phyloP scores from a whole-genome alignment of 35 echinoderm and acorn worm species.

The Lytechinus pictus region DNA sequence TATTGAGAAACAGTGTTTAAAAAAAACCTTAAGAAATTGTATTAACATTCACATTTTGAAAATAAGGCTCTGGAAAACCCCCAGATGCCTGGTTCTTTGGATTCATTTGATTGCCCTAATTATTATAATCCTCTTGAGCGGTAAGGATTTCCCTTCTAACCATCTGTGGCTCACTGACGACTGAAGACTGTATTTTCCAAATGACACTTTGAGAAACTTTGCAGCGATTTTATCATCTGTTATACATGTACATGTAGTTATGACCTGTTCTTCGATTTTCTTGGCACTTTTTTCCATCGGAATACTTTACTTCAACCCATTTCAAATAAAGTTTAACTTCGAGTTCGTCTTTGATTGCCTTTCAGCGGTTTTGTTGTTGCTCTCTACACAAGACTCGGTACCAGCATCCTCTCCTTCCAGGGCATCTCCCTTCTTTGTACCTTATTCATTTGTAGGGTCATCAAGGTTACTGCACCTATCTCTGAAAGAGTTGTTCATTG shows the following conservation, averaged over 20 bases:
- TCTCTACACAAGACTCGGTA: not conserved
- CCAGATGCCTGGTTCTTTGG: no score
- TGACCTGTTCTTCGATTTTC: conserved; percentile 23
- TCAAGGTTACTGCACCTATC: not conserved
- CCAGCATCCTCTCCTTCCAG: not conserved
- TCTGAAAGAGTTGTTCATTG: not conserved
- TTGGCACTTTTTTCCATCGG: conserved; percentile 2
- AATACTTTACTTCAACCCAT: conserved; percentile 44
- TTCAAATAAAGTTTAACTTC: not conserved
- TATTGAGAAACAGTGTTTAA: no score
- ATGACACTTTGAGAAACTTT: conserved; percentile 40
- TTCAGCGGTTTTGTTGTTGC: not conserved
- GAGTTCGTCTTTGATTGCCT: not conserved
- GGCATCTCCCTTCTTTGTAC: not conserved
- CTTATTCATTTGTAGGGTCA: not conserved
- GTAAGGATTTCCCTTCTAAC: not conserved
- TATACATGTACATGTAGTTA: not conserved
- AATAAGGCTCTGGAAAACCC: no score
- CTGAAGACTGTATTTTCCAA: conserved; percentile 20
- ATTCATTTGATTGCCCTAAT: not conserved
- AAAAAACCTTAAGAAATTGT: no score
- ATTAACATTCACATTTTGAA: no score
- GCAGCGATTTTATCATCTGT: not conserved
- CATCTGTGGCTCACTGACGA: conserved; percentile 46
- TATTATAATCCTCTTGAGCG: not conserved